A percentile compares a stretch with the other conserved stretches of the same genome.
These are phyloP conservation scores for Odontamblyopus rebecca DNA, from an alignment of 2,797 vertebrate genomes.

Conservation along the genomic window DNA sequence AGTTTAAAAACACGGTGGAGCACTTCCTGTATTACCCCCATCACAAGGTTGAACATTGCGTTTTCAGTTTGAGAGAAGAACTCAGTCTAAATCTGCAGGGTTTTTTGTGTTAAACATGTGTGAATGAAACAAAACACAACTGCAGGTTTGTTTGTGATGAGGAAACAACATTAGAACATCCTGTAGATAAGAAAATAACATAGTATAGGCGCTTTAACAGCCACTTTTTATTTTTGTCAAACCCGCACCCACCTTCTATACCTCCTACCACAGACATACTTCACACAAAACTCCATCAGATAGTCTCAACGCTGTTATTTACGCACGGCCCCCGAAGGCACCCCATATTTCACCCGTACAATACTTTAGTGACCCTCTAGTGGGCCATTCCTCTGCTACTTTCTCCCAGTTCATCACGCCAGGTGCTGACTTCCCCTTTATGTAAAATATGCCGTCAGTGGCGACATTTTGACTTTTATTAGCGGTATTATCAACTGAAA, in stretches of 20 bases:
- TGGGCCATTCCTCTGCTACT: neutral
- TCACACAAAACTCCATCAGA: neutral
- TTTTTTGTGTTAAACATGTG: too few species aligned
- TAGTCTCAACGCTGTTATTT: neutral
- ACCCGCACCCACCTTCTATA: neutral
- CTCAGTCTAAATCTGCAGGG: too few species aligned
- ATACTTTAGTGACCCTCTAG: neutral
- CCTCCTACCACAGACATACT: neutral
- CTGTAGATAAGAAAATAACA: too few species aligned
- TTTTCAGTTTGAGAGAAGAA: too few species aligned
- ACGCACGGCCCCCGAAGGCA: neutral
- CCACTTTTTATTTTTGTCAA: neutral
- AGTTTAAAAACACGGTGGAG: too few species aligned
- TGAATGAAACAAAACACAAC: too few species aligned
- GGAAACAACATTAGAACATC: too few species aligned
- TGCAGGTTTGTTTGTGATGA: too few species aligned
- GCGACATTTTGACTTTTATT: slow-evolving; percentile 6
- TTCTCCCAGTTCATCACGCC: neutral
- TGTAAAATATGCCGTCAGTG: slow-evolving; percentile 6
- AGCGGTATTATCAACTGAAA: slow-evolving; percentile 16
- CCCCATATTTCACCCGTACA: slow-evolving; percentile 2
- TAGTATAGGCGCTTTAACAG: too few species aligned
- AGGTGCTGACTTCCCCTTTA: slow-evolving; percentile 13
- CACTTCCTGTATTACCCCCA: too few species aligned
- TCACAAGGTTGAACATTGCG: too few species aligned